Conservation (phyloP, 92 coral and sea anemone species). For the Blastomussa wellsi region DNA sequence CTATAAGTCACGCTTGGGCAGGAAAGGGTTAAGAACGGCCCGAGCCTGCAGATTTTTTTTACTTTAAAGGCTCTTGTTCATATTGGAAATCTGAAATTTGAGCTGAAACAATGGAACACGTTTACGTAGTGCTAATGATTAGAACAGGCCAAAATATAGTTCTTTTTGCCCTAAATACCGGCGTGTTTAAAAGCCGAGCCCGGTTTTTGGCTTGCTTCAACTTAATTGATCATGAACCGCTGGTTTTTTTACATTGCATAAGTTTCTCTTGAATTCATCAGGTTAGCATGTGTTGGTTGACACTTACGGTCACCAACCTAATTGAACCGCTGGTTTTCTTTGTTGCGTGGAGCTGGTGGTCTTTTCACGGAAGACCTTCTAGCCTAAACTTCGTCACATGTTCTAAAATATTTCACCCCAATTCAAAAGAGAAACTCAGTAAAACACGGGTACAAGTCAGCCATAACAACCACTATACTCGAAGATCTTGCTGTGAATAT, state of each 20-base stretch:
- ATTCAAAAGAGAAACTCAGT: background rate
- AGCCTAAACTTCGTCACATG: background rate
- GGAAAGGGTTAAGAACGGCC: too few relatives aligned
- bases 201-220: background rate
- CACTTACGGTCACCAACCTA: background rate
- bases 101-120: background rate
- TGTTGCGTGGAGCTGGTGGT: background rate
- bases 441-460: background rate
- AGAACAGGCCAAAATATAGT: background rate
- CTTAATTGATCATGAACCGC: too few relatives aligned
- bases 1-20: too few relatives aligned
- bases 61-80: background rate
- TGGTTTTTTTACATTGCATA: background rate
- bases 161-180: background rate
- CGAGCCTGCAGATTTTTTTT: too few relatives aligned
- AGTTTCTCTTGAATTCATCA: background rate
- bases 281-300: background rate
- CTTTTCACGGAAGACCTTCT: background rate
- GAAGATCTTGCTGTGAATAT: background rate
- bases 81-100: background rate
- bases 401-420: background rate
- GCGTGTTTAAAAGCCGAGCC: background rate
- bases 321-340: conserved; percentile 4
- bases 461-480: background rate
- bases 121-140: too few relatives aligned